Conservation (phyloP, 2,113 vertebrate genomes). For the Picathartes gymnocephalus region DNA sequence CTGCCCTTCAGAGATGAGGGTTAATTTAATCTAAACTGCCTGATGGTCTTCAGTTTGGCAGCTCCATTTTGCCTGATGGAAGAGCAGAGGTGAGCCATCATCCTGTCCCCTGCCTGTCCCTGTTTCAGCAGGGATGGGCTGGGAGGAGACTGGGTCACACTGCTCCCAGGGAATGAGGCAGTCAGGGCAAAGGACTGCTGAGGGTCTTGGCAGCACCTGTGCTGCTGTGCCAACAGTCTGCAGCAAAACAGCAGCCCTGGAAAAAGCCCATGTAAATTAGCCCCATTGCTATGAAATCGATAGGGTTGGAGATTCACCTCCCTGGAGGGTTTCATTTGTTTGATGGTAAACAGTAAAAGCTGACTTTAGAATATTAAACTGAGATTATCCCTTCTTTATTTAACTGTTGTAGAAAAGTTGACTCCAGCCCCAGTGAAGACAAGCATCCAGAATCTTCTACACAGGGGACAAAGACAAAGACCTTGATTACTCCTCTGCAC, state of each 20-base stretch:
- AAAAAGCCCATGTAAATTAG: not conserved
- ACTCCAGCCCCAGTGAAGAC: not conserved
- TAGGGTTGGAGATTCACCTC: not conserved
- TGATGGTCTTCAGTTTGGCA: not conserved
- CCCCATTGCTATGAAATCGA: not conserved
- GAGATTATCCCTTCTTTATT: not conserved
- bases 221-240: not conserved
- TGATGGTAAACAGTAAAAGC: not conserved
- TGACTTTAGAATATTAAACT: not conserved
- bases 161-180: not conserved
- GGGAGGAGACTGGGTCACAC: not conserved
- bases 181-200: not conserved
- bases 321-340: not conserved
- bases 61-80: not conserved
- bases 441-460: not conserved
- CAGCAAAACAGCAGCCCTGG: not conserved
- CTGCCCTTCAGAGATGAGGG: not conserved
- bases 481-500: not conserved
- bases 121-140: not conserved
- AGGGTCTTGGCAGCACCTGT: not conserved
- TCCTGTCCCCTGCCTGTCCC: not conserved
- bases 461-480: not conserved
- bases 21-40: slow-evolving; percentile 1
- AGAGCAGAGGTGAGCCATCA: not conserved
- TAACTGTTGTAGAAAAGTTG: not conserved